Percentiles rank a stretch among this genome's conserved stretches.
Evolutionary conservation across 1,140 invertebrate species (phyloP).

Genomic region (honey bee (Apis mellifera)): DNA sequence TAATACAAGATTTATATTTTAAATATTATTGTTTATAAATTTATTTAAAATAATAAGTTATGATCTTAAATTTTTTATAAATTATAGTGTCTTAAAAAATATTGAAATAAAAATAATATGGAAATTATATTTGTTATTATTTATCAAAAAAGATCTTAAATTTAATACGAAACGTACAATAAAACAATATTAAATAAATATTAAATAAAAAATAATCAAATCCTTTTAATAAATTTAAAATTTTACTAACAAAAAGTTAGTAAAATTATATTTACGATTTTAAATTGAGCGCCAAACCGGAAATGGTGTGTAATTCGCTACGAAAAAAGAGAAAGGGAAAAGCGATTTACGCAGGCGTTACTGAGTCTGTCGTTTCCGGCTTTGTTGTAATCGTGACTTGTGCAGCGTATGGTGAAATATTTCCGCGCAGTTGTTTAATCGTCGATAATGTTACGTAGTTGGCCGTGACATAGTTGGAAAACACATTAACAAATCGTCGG

Average conservation of each 20-base stretch:
- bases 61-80: background rate
- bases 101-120: conserved; percentile 22
- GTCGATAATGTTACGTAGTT: conserved; percentile 50
- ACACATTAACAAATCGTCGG: conserved; percentile 55
- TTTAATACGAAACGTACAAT: too few relatives aligned
- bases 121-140: conserved; percentile 15
- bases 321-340: background rate
- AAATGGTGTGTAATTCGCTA: background rate
- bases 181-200: too few relatives aligned
- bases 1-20: background rate
- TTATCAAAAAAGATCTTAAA: background rate
- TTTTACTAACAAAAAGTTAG: background rate
- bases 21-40: background rate
- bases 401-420: conserved; percentile 27
- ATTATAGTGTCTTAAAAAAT: background rate
- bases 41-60: background rate
- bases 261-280: background rate
- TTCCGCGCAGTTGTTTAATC: conserved; percentile 51
- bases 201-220: background rate
- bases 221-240: background rate
- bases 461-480: conserved; percentile 53
- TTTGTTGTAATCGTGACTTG: conserved; percentile 49
- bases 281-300: conserved; percentile 16
- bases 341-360: conserved; percentile 19
- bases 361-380: conserved; percentile 35